Evolutionary conservation across 2,797 vertebrate genomes (phyloP).

Genomic region (Babyrousa celebensis): DNA sequence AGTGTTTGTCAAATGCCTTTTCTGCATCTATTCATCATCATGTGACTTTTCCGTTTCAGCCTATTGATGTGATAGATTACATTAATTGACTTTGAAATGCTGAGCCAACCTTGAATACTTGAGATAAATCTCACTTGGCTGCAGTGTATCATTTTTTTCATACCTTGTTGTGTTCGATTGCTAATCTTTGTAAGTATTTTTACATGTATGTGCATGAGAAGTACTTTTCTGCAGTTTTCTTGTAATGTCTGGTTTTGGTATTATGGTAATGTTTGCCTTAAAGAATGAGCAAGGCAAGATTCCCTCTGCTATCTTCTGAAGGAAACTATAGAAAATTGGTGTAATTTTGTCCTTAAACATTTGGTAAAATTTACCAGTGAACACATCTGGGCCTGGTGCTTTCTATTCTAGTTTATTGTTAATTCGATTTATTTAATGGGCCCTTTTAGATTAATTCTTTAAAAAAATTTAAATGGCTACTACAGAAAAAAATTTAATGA

Average conservation of each 20-base stretch:
- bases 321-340: not conserved
- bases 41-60: no score
- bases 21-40: no score
- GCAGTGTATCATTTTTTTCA: not conserved
- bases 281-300: not conserved
- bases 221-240: not conserved
- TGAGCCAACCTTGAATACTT: not conserved
- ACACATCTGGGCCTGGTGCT: not conserved
- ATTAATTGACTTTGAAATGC: not conserved
- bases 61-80: not conserved
- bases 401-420: not conserved
- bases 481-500: not conserved
- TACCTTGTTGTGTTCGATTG: not conserved
- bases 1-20: not conserved
- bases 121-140: not conserved
- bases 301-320: not conserved
- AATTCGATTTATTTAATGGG: not conserved
- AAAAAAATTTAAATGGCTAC: not conserved
- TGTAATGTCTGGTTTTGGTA: not conserved
- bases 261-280: not conserved
- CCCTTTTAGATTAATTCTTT: not conserved
- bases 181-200: not conserved
- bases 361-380: conserved; percentile 6
- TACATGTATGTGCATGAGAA: not conserved
- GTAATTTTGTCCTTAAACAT: not conserved